phyloP scores from a whole-genome alignment of 1,140 invertebrate genomes.

The Hylaeus anthracinus region DNA sequence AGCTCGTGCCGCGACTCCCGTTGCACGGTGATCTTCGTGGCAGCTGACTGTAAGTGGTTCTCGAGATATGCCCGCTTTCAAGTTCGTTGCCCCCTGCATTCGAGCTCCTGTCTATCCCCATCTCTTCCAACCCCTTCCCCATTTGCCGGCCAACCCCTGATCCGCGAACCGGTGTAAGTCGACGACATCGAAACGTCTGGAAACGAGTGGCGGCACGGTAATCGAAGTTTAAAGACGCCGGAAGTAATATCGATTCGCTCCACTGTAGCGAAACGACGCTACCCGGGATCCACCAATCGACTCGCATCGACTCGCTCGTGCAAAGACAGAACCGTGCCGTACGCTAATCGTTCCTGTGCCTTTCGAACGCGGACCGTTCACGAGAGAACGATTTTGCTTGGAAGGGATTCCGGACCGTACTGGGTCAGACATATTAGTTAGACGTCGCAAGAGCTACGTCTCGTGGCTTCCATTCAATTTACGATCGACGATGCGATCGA shows the following conservation, averaged over 20 bases:
- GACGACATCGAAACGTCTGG: constrained; percentile 38
- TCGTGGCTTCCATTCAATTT: no score
- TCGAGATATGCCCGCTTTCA: constrained; percentile 14
- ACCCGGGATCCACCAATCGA: constrained; percentile 25
- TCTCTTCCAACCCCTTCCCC: neutral
- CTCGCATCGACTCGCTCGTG: neutral
- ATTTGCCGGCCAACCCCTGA: neutral
- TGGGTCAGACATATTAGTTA: no score
- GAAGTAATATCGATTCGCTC: constrained; percentile 48
- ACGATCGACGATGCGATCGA: no score
- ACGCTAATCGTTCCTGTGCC: no score
- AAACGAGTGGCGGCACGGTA: constrained; percentile 25
- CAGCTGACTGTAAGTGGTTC: constrained; percentile 76
- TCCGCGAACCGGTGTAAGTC: constrained; percentile 13
- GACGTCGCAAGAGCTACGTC: no score
- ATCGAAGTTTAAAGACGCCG: constrained; percentile 42
- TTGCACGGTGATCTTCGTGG: constrained; percentile 67
- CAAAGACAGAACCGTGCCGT: no score
- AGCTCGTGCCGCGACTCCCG: constrained; percentile 71
- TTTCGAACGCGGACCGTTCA: no score
- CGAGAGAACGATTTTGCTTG: no score
- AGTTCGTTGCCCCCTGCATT: constrained; percentile 38
- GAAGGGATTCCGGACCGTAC: no score
- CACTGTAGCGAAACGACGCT: constrained; percentile 18
- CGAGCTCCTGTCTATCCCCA: neutral